Evolutionary conservation across 2,888 invertebrate species (phyloP), one percentile per base, ranked within the genome.

Genomic region (Philhelius pedissequus): DNA sequence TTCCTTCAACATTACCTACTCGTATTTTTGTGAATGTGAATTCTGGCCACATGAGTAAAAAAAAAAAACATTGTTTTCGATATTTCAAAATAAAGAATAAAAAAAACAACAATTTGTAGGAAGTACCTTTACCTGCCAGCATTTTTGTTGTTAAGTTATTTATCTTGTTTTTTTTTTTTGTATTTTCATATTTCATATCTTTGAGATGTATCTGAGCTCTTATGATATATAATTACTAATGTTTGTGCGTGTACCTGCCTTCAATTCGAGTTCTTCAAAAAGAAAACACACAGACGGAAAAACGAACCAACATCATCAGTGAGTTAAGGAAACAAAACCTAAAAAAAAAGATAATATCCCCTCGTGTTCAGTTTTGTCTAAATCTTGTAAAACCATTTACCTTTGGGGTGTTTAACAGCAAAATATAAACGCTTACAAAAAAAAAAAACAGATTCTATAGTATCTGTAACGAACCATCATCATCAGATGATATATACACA

Each of bases 351-450:
- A 83, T 79, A 69, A 50, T 78, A 70, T 78, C 74, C 79, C 77
- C 82, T 73, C 68, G 68, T 82, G 82, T 82, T 78, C 73, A 68
- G 64, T 78, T 83, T 83, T 83, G 74, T 74, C 78, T 79, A 79
- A 83, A 74, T 83, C 83, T 83, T 83, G 82, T 83, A 74, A 78
- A 79, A 83, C 64, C 78, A 79, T 75, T 25, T 78, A 68, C 71
- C 71, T 80, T 76, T 84, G 71, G 84, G 84, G 84, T 84, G 84
- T 84, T 84, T 80, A 71, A 68, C 80, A 80, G 66, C 32, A 45
- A 56, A 70, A 48, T 0, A 43, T 50, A 27, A 79, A 62, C 32
- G n/a, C n/a, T n/a, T n/a, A 32, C 22, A 25, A 18, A 54, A 18
- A 60, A 71, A 11, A 58, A 38, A 60, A 77, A 13, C 68, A 62